These are phyloP conservation scores for Lepidurus packardi DNA, from an alignment of 1,140 invertebrate genomes.

Conservation along the genomic window DNA sequence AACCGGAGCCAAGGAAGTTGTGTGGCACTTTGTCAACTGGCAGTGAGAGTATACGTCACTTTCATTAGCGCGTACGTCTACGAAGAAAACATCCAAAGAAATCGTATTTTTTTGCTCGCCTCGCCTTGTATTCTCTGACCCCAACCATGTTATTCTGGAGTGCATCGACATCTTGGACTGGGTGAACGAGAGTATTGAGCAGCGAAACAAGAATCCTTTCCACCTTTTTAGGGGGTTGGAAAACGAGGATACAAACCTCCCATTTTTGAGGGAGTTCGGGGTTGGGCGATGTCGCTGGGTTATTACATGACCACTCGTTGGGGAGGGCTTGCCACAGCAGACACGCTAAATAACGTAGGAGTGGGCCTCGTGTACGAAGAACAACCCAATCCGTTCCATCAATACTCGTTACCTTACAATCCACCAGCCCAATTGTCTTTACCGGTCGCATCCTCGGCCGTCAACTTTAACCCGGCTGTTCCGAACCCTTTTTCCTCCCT, in stretches of 20 bases:
- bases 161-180: neutral
- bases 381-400: conserved; percentile 28
- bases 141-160: neutral
- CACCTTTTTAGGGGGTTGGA: no score
- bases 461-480: conserved; percentile 29
- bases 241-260: neutral
- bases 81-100: neutral
- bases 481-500: conserved; percentile 24
- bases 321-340: conserved; percentile 34
- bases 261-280: conserved; percentile 7
- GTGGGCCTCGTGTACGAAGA: conserved; percentile 29
- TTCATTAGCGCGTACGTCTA: neutral
- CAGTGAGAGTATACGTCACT: neutral
- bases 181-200: neutral
- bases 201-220: no score
- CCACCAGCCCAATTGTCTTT: conserved; percentile 8
- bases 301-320: conserved; percentile 36
- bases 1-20: conserved; percentile 17
- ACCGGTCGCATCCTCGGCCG: conserved; percentile 26
- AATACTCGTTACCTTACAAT: conserved; percentile 30
- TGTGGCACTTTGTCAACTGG: conserved; percentile 21
- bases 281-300: conserved; percentile 36
- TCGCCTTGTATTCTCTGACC: neutral
- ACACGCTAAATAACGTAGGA: conserved; percentile 30
- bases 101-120: neutral